Base-by-base conservation (phyloP, 2,797 vertebrate species). In the Gymnoscopelus braueri region DNA sequence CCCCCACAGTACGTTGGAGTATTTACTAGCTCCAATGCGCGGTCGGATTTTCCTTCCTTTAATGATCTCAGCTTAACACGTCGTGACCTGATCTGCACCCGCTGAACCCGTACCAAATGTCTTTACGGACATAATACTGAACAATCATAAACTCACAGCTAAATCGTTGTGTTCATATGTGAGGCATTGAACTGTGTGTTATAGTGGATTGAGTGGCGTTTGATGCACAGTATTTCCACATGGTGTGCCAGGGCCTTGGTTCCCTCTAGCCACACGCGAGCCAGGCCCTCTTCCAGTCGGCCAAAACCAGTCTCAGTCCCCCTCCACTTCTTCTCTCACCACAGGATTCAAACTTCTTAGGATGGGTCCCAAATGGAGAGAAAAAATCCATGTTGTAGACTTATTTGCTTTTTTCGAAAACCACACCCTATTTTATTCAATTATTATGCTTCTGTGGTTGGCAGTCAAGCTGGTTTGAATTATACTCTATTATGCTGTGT, bases 381-480 rank as follows among this genome's bases (percentile, higher is more conserved):
- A 8, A 8, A 8, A 78, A 84, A 90, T 87, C 89, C 80, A 83
- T 83, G 81, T 86, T 90, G 81, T 88, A 78, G 80, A 83, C 84
- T 90, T 91, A 90, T 93, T 92, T 94, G 79, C 89, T 90, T 84
- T 90, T 92, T 89, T 65, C 81, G 79, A 89, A 90, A 90, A 82
- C 67, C 85, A 74, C 87, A 81, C 84, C 87, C 69, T 78, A 87
- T 93, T 93, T 92, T 87, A 92, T 92, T 92, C 83, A 93, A 92
- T 93, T 94, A 94, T 93, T 91, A 94, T 87, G 89, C 90, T 90
- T 87, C 87, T 93, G 93, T 88, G 93, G 92, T 92, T 84, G 78
- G 77, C 86, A 82, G 89, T 82, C 70, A 84, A 85, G 84, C 89
- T 91, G 92, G 83, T 90, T 93, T 84, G 76, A 91, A 90, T 93